Evolutionary conservation across 2,113 vertebrate genomes (phyloP).

Genomic region (Pyrgilauda ruficollis): DNA sequence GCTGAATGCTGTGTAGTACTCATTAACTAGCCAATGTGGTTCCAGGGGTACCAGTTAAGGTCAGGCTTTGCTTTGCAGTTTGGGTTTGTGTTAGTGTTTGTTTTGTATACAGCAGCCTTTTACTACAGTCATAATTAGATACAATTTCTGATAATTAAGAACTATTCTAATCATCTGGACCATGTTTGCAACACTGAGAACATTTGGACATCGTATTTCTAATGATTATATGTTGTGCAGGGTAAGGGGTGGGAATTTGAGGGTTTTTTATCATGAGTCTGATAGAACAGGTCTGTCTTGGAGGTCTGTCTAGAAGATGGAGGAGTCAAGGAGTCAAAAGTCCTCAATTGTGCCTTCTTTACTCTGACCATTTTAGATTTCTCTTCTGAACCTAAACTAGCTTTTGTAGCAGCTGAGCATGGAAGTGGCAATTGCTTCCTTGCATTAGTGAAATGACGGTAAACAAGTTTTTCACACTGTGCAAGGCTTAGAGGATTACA

Average conservation of each 20-base stretch:
- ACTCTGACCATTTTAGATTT: neutral
- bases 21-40: neutral
- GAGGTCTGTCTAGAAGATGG: neutral
- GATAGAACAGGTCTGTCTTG: neutral
- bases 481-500: neutral
- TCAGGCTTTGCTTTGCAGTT: slow-evolving; percentile 46
- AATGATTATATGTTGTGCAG: neutral
- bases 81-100: slow-evolving; percentile 35
- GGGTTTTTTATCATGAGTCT: neutral
- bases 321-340: neutral
- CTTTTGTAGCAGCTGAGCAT: neutral
- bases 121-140: slow-evolving; percentile 27
- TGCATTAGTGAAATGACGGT: neutral
- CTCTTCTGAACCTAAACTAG: neutral
- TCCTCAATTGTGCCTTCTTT: neutral
- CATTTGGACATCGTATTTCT: neutral
- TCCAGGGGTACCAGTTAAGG: slow-evolving; percentile 38
- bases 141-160: slow-evolving; percentile 52
- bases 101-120: slow-evolving; percentile 43
- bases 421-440: neutral
- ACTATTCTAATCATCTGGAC: neutral
- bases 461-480: neutral
- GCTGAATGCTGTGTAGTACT: neutral
- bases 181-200: neutral
- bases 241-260: neutral